phyloP scores from a whole-genome alignment of 2,797 vertebrate species.

The Enteromius thamalakanensis region DNA sequence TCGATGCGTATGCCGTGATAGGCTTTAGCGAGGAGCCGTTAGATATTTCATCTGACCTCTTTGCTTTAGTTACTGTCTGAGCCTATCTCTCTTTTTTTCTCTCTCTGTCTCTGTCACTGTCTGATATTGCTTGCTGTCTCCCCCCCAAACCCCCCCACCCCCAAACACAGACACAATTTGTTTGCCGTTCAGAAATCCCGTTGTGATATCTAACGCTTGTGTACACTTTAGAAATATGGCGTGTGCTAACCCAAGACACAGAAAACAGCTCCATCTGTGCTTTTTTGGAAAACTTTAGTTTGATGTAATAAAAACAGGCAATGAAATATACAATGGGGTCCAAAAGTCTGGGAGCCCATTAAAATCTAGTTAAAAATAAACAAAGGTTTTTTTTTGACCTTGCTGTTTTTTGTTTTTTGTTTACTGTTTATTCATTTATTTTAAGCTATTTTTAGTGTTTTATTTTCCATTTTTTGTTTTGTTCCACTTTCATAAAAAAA shows the following conservation, averaged over 20 bases:
- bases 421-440: neutral
- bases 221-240: conserved; percentile 9
- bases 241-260: neutral
- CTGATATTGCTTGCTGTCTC: neutral
- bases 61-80: conserved; percentile 10
- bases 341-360: neutral
- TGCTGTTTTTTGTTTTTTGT: neutral
- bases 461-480: neutral
- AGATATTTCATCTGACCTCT: conserved; percentile 3
- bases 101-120: neutral
- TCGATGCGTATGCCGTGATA: neutral
- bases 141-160: too few relatives aligned
- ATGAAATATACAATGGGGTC: neutral
- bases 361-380: neutral
- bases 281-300: neutral
- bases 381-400: neutral
- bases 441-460: neutral
- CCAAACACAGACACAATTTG: conserved; percentile 1
- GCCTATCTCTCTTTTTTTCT: neutral
- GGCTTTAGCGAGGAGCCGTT: neutral
- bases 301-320: neutral
- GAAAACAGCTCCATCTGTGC: conserved; percentile 23
- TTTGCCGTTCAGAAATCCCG: conserved; percentile 13
- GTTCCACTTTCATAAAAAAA: neutral
- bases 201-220: conserved; percentile 6